Base-by-base conservation (phyloP, 2,113 vertebrate species). In the Pluvialis apricaria region DNA sequence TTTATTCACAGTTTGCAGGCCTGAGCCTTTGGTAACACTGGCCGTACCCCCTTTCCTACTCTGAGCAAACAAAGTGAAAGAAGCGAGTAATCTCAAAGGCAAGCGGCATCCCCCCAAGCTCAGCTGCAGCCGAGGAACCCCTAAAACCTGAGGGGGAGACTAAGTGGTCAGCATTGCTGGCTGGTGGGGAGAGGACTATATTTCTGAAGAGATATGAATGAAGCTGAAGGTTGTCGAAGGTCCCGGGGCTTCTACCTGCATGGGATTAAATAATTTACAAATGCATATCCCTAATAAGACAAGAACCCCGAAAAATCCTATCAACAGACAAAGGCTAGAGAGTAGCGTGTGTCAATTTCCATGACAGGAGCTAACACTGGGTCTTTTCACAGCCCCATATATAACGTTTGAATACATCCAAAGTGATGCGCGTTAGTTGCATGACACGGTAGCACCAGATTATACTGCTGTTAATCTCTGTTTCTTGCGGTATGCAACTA, bases 101-200 rank as follows among this genome's bases (percentile, higher is more conserved):
- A 69, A 28, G n/a, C 1, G 0, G 13, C n/a, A 79, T 20, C 16
- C 28, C 40, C 15, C 3, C 1, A 1, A 25, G 36, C 32, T 69
- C 38, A 20, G 25, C 42, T 49, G 60, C 25, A 71, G 71, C 34
- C 3, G 0, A 79, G 45, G 25, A 57, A 42, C 36, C 16, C 21
- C 38, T 36, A 29, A 28, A n/a, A 69, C 24, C 28, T 57, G 49
- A 82, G 75, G 32, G 40, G 19, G 15, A 52, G 34, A 36, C 15
- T 1, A 24, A 16, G 15, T 7, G 22, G 77, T 52, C 80, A 64
- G 60, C 51, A 29, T 2, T 45, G 15, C 42, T 79, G 16, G 11
- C 42, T 38, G 57, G 3, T 34, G 40, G 31, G 38, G 38, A 57
- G 18, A 60, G 47, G 32, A 40, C 22, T 29, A 0, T 0, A 28